phyloP scores from a whole-genome alignment of 2,888 invertebrate species.

The Ypsolopha sequella region DNA sequence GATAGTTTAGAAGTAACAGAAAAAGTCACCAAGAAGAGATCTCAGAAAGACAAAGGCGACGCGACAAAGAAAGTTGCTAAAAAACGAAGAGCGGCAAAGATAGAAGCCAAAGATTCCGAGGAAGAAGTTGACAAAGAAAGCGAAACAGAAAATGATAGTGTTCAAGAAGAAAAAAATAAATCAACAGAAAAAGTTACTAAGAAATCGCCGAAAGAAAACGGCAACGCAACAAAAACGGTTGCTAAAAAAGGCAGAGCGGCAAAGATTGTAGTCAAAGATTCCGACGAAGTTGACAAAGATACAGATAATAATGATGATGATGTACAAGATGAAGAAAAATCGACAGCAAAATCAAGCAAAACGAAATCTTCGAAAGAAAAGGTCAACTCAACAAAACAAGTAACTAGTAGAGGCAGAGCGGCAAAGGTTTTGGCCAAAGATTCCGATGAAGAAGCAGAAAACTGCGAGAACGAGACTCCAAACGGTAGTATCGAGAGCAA shows the following conservation, averaged over 20 bases:
- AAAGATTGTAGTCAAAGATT: too few relatives aligned
- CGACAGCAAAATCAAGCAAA: constrained; percentile 1
- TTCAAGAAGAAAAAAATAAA: too few relatives aligned
- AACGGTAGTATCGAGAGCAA: constrained; percentile 11
- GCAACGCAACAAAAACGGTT: too few relatives aligned
- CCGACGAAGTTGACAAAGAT: too few relatives aligned
- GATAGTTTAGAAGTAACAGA: constrained; percentile 10
- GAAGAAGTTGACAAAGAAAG: constrained; percentile 22
- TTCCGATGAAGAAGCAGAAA: constrained; percentile 16
- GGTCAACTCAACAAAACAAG: constrained; percentile 15
- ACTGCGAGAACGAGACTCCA: constrained; percentile 36
- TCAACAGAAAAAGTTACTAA: too few relatives aligned
- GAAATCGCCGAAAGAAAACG: too few relatives aligned
- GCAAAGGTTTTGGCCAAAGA: background rate
- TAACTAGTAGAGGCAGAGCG: constrained; percentile 1
- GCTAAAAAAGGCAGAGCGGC: too few relatives aligned
- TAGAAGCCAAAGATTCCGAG: background rate
- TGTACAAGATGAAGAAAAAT: constrained; percentile 1
- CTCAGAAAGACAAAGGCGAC: constrained; percentile 12
- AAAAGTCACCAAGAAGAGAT: constrained; percentile 1
- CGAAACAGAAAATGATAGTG: too few relatives aligned
- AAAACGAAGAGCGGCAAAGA: background rate
- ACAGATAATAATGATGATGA: constrained; percentile 9
- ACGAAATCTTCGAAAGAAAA: constrained; percentile 6
- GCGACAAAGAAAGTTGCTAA: constrained; percentile 12